Evolutionary conservation across 2,888 invertebrate species (phyloP).

Genomic region (Perizoma flavofasciatum): DNA sequence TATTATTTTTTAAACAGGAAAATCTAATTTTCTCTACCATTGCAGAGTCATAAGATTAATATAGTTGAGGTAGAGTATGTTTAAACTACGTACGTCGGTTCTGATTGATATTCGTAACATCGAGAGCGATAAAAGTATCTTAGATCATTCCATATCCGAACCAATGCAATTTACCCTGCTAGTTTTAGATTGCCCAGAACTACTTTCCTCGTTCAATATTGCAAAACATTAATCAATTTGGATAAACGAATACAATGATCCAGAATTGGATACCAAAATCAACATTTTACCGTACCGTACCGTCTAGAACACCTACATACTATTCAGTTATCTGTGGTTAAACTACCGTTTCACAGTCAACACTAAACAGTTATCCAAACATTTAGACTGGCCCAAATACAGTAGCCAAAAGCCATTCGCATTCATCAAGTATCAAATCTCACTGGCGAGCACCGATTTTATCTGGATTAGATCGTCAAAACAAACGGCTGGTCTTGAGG

Average conservation of each 20-base stretch:
- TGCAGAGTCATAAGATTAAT: no score
- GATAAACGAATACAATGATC: conserved; percentile 14
- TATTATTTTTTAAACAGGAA: no score
- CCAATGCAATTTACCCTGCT: conserved; percentile 21
- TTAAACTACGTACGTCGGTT: not conserved
- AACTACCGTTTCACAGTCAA: conserved; percentile 32
- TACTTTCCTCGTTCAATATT: conserved; percentile 13
- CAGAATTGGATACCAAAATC: conserved; percentile 23
- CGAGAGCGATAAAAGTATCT: conserved; percentile 9
- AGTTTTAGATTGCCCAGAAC: conserved; percentile 13
- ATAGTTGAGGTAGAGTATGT: no score
- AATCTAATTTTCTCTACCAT: no score
- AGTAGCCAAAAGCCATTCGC: conserved; percentile 42
- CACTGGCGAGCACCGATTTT: conserved; percentile 28
- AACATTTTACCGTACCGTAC: conserved; percentile 22
- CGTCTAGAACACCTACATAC: conserved; percentile 12
- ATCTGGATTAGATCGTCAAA: conserved; percentile 21
- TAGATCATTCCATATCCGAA: conserved; percentile 16
- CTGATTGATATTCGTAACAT: conserved; percentile 13
- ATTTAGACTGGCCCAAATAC: conserved; percentile 41
- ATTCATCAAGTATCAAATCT: conserved; percentile 43
- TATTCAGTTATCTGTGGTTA: conserved; percentile 14
- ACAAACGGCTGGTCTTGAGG: conserved; percentile 25
- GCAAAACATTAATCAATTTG: conserved; percentile 19
- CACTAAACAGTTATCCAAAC: conserved; percentile 39